Evolutionary conservation across 2,888 invertebrate genomes (phyloP), one percentile per base, ranked within the genome.

Genomic region (Parnassius orleans): DNA sequence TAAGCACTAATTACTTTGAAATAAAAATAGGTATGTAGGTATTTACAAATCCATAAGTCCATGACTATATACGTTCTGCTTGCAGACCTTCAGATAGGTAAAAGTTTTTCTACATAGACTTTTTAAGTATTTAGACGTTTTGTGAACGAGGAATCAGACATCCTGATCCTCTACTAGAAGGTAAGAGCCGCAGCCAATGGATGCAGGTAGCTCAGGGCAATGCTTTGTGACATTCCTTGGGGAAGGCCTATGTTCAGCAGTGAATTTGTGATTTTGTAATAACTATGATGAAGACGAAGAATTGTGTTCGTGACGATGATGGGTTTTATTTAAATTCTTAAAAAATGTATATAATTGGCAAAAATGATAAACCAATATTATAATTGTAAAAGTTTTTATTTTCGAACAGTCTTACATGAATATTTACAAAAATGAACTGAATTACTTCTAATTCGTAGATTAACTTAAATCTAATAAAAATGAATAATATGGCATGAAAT

Each of bases 381-480:
- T 48, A 57, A 41, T 48, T 60, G 63, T 63, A 67, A 66, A 64
- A 53, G 61, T 69, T 68, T 68, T 68, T 68, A 68, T 66, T 66
- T 63, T 57, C 66, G 66, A 68, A 68, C 63, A 63, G 66, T 68
- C 67, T 68, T 65, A 67, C 61, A 64, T 66, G 64, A 68, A 68
- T 70, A 68, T 70, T 67, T 68, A 68, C 67, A 69, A 68, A 63
- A 50, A 56, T 60, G 41, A 57, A 60, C 60, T 44, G 47, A 56
- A 53, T 15, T 56, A 63, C 53, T 53, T 48, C 47, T 60, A 56
- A 63, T 59, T 60, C 55, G 60, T 60, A 60, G 60, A 56, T 60
- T 53, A 51, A 11, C 59, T 63, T 60, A 63, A 43, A 47, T 47
- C 63, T 63, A 63, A 62, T 43, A 52, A 53, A 63, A 60, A 63